Evolutionary conservation across 2,113 vertebrate species (phyloP), one percentile per base, ranked within the genome.

Genomic region (Australoheros scitulus): DNA sequence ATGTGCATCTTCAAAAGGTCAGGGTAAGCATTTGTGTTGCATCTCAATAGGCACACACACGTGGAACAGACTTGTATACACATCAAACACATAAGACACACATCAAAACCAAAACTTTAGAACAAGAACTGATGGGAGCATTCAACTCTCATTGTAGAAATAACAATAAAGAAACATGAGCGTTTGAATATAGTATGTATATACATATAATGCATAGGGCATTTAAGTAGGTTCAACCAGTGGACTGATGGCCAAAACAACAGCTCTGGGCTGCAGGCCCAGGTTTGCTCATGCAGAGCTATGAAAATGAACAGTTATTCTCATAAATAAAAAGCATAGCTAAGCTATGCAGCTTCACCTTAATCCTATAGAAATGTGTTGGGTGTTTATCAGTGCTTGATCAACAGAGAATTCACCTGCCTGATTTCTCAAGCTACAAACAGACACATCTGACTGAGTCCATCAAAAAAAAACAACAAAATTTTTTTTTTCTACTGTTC

Each of bases 1-100:
- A 59, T 52, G 32, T 60, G 17, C 36, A 41, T 80, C 63, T 84
- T 61, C 76, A 57, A 92, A 93, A 93, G 90, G 91, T 93, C 89
- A 91, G 55, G 7, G 41, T 63, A 61, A 78, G 70, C 70, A 87
- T 83, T 84, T 79, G 17, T 70, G 82, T 81, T 4, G 3, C 47
- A 79, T 72, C 47, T 55, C 41, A 59, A 76, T 56, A 83, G 77
- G 58, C 77, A 83, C 18, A 1, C 57, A 83, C 65, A 89, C 84
- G 82, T 11, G 63, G n/a, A 65, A 64, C 32, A 80, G 76, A 82
- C 60, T 50, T 70, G 57, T 79, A 65, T 60, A 83, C 13, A 80
- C 70, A 59, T 63, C 20, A 80, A 76, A 79, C n/a, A 56, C 8
- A 5, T 18, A 83, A 59, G 24, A 64, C 41, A 43, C 4, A 36